Base-by-base conservation (phyloP, 2,113 vertebrate species). In the Eurypyga helias region DNA sequence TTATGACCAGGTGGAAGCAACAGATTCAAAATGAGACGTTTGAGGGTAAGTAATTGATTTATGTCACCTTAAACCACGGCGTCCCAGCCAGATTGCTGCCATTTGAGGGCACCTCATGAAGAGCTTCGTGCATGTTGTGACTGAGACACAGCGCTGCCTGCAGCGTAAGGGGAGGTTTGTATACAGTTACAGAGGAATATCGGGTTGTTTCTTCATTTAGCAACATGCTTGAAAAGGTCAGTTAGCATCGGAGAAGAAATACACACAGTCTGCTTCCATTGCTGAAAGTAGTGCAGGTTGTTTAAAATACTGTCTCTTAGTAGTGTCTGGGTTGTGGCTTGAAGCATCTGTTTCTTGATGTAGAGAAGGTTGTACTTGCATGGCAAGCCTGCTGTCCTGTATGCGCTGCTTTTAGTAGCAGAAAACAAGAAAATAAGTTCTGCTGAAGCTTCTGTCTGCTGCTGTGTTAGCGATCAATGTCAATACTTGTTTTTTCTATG, bases 1-100 rank as follows among this genome's bases (percentile, higher is more conserved):
- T 93, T 83, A 96, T 96, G 96, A 92, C 88, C 87, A 89, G 76
- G 91, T 80, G 96, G 95, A 95, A 95, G 60, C 52, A 88, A 72
- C 85, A 87, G 57, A 72, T 96, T 93, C 96, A 95, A 97, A 96
- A 57, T 13, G 38, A 96, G 95, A 49, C 64, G 10, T 87, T 75
- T 92, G 90, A 65, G 95, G 95, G 97, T 98, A 95, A 97, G 98
- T 93, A n/a, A 92, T 49, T 67, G 58, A 60, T 88, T 87, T 31
- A 73, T 45, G 70, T 91, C 21, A 19, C 64, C 76, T 86, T 64
- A 73, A 7, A 67, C 89, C 31, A 60, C 85, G 52, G n/a, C 0
- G 4, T 88, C 87, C 71, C 45, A 45, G 48, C 23, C 69, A 36
- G 43, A 45, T 69, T 13, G 24, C 62, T 87, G 91, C 67, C 41